Evolutionary conservation across 1,140 invertebrate genomes (phyloP).

Genomic region (Luehdorfia chinensis): DNA sequence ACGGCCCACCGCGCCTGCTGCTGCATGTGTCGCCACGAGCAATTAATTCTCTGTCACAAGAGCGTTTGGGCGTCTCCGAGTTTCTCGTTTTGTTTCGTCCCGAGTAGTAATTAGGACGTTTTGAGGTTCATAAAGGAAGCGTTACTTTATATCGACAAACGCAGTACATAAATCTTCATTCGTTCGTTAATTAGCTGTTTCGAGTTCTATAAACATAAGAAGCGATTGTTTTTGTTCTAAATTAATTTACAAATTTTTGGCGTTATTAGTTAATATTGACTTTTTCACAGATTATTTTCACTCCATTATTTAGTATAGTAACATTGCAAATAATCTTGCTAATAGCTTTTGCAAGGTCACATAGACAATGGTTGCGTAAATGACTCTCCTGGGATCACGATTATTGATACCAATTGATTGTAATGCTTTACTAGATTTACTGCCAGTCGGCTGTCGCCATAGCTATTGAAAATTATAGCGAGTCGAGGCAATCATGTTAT

Average conservation of each 20-base stretch:
- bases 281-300: too few relatives aligned
- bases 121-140: conserved; percentile 75
- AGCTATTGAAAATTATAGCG: too few relatives aligned
- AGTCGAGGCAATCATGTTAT: too few relatives aligned
- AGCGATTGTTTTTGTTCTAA: conserved; percentile 6
- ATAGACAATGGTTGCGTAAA: conserved; percentile 21
- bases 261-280: conserved; percentile 1
- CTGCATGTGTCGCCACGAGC: conserved; percentile 69
- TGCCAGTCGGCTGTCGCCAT: background rate
- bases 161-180: conserved; percentile 73
- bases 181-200: conserved; percentile 64
- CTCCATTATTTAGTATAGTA: too few relatives aligned
- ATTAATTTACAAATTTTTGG: conserved; percentile 10
- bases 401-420: conserved; percentile 72
- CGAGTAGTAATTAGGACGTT: conserved; percentile 74
- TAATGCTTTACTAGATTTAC: conserved; percentile 36
- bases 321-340: too few relatives aligned
- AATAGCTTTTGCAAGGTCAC: background rate
- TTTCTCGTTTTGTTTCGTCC: conserved; percentile 68
- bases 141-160: conserved; percentile 76
- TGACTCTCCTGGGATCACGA: conserved; percentile 46
- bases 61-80: conserved; percentile 70
- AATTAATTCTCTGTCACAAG: conserved; percentile 76
- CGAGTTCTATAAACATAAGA: conserved; percentile 20
- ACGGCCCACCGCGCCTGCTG: conserved; percentile 23